phyloP scores from a whole-genome alignment of 2,797 vertebrate genomes.

The Tympanoctomys barrerae region DNA sequence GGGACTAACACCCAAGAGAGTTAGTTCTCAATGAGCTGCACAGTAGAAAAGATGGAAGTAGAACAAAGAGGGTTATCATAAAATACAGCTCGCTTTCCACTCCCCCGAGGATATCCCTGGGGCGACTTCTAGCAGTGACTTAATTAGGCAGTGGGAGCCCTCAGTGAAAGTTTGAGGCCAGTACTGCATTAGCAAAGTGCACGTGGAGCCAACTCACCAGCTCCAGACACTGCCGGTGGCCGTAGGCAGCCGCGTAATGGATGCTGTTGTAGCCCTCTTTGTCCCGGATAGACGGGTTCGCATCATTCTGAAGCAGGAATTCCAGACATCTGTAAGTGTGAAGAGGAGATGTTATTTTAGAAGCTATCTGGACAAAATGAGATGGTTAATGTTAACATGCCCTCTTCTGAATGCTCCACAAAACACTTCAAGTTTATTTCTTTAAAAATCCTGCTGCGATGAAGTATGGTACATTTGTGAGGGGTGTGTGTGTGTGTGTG shows the following conservation, averaged over 20 bases:
- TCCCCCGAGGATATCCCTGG: slow-evolving; percentile 4
- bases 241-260: slow-evolving; percentile 98
- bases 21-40: not conserved
- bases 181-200: not conserved
- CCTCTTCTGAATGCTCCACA: not conserved
- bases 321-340: slow-evolving; percentile 94
- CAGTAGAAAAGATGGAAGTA: not conserved
- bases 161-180: not conserved
- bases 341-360: slow-evolving; percentile 58
- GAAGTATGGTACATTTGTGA: not conserved
- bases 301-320: slow-evolving; percentile 96
- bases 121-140: not conserved
- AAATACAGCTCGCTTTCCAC: not conserved
- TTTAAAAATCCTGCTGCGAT: slow-evolving; percentile 22
- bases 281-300: slow-evolving; percentile 94
- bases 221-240: slow-evolving; percentile 96
- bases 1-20: not conserved
- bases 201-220: slow-evolving; percentile 90
- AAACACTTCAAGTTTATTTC: slow-evolving; percentile 22
- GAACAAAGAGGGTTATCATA: not conserved
- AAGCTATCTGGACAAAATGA: slow-evolving; percentile 28
- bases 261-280: slow-evolving; percentile 96
- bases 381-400: not conserved
- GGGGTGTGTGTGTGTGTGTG: not conserved
- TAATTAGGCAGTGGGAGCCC: not conserved